Evolutionary conservation across 2,113 vertebrate genomes (phyloP).

Genomic region (Entelurus aequoreus): DNA sequence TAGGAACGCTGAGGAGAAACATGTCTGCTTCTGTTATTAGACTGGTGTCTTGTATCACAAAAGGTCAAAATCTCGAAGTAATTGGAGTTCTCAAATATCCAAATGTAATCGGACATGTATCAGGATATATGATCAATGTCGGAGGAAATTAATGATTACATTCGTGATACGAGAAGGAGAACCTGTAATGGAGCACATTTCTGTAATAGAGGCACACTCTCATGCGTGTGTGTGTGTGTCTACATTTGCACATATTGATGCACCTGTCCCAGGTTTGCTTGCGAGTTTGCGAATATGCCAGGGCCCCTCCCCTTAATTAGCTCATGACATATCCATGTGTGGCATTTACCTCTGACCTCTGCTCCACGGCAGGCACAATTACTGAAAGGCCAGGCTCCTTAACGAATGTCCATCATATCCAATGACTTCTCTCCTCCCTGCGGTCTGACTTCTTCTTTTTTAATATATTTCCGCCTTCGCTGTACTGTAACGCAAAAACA

Average conservation of each 20-base stretch:
- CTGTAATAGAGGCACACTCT: slow-evolving; percentile 5
- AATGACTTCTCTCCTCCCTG: slow-evolving; percentile 12
- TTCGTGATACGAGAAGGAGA: slow-evolving; percentile 26
- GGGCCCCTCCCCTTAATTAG: slow-evolving; percentile 56
- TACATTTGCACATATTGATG: neutral
- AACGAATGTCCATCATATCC: slow-evolving; percentile 53
- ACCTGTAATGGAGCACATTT: slow-evolving; percentile 14
- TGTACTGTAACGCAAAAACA: neutral
- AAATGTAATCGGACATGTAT: slow-evolving; percentile 23
- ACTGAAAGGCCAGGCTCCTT: slow-evolving; percentile 64
- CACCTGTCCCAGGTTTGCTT: neutral
- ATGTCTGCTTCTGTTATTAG: slow-evolving; percentile 12
- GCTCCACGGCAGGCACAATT: slow-evolving; percentile 58
- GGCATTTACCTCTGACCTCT: slow-evolving; percentile 71
- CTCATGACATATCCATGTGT: slow-evolving; percentile 47
- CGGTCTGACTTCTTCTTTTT: slow-evolving; percentile 2
- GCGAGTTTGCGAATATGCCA: slow-evolving; percentile 26
- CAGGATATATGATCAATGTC: slow-evolving; percentile 29
- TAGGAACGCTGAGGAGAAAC: too few relatives aligned
- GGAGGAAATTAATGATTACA: slow-evolving; percentile 50
- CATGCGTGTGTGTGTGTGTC: neutral
- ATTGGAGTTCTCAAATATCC: slow-evolving; percentile 34
- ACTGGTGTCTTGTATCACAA: slow-evolving; percentile 22
- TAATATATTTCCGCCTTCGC: slow-evolving; percentile 7
- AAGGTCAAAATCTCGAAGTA: slow-evolving; percentile 27